Evolutionary conservation across 2,797 vertebrate species (phyloP), one percentile per base, ranked within the genome.

Genomic region (Sparus aurata): DNA sequence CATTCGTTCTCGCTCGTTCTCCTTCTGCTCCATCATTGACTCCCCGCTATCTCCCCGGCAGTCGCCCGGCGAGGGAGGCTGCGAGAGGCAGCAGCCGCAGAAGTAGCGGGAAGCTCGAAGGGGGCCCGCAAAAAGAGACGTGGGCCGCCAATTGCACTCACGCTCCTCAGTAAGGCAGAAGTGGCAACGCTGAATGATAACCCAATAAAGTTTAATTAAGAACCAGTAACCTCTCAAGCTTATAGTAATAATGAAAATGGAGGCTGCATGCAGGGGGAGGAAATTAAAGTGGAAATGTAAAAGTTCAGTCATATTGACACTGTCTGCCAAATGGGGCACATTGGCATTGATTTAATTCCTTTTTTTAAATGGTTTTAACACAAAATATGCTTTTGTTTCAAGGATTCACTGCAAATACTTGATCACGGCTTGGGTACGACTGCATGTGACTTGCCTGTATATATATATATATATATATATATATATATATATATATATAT

Each of bases 131-230:
- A 71, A 79, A 34, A 77, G 68, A 73, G 53, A 77, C 55, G 13
- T 54, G 52, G 75, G 73, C 68, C 75, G 34, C 64, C 53, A 82
- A 89, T 82, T 85, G 84, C 64, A 69, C 77, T 57, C 64, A 59
- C 61, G 86, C 83, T 85, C 79, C 69, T 78, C 76, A 89, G 76
- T 85, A 85, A 90, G 66, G 52, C 82, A 86, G 86, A 83, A 89
- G 91, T 73, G 77, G 89, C 89, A 85, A 84, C 13, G 43, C 77
- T 92, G 87, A 93, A 92, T 90, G 92, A 94, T 92, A 95, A 93
- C 86, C 89, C 64, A 88, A 90, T 93, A 84, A 92, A 92, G 92
- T 93, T 92, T 91, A 94, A 95, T 95, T 92, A 94, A 91, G 85
- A 91, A 90, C 78, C 85, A 77, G 86, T 91, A 87, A 92, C 92